phyloP scores from a whole-genome alignment of 2,113 vertebrate genomes.

The Capreolus pygargus region DNA sequence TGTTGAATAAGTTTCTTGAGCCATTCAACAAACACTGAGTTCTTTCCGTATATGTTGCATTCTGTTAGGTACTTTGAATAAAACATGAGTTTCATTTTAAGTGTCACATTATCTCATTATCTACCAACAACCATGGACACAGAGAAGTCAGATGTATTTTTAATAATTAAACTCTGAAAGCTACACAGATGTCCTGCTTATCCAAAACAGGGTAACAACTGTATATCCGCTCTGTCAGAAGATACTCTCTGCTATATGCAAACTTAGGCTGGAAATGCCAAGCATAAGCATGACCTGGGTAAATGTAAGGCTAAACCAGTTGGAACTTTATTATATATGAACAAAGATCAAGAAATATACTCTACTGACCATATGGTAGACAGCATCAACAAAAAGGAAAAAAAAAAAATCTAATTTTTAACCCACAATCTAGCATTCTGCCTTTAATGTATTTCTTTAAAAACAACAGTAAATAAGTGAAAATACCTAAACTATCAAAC shows the following conservation, averaged over 20 bases:
- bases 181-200: neutral
- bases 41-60: neutral
- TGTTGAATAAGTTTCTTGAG: neutral
- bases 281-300: neutral
- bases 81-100: neutral
- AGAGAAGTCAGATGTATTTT: neutral
- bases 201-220: neutral
- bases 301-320: neutral
- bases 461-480: neutral
- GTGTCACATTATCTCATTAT: neutral
- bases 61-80: neutral
- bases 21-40: neutral
- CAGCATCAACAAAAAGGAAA: neutral
- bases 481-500: neutral
- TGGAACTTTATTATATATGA: neutral
- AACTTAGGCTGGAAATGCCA: neutral
- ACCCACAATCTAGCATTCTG: neutral
- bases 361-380: neutral
- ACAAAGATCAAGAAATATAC: neutral
- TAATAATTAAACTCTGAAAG: slow-evolving; percentile 8
- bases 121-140: neutral
- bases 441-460: neutral
- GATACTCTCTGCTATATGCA: neutral
- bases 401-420: slow-evolving; percentile 31
- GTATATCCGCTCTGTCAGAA: neutral